Evolutionary conservation across 1,140 invertebrate genomes (phyloP).

Genomic region (Papilio xuthus): DNA sequence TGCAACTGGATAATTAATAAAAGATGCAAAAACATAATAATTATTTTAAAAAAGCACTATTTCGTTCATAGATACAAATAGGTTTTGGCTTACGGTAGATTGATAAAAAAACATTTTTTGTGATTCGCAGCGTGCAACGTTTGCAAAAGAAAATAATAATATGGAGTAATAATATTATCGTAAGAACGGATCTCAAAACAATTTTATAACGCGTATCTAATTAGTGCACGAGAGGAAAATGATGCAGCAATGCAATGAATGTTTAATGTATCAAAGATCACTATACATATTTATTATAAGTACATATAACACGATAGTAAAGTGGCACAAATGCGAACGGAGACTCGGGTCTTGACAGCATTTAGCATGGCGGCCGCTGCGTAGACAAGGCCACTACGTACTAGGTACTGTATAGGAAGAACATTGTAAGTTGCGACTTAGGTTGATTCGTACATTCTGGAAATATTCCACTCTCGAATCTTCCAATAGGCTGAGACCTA

Average conservation of each 20-base stretch:
- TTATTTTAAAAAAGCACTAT: no score
- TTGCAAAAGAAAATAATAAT: no score
- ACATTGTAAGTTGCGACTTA: slow-evolving; percentile 12
- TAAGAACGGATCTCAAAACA: neutral
- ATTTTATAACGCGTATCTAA: neutral
- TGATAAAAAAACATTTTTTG: no score
- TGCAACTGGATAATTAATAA: no score
- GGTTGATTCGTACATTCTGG: neutral
- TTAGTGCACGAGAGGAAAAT: neutral
- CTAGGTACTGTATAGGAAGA: slow-evolving; percentile 23
- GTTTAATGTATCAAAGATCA: neutral
- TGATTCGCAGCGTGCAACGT: no score
- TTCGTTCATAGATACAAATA: no score
- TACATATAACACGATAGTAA: slow-evolving; percentile 32
- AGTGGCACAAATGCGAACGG: slow-evolving; percentile 37
- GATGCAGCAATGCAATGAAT: slow-evolving; percentile 12
- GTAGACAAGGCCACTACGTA: slow-evolving; percentile 37
- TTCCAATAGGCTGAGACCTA: no score
- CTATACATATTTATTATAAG: slow-evolving; percentile 8
- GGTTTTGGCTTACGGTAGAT: no score
- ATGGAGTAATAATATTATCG: neutral
- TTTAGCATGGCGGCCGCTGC: slow-evolving; percentile 35
- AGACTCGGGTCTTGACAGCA: slow-evolving; percentile 38
- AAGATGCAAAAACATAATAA: no score
- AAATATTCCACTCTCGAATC: neutral